Percentiles rank a stretch among this genome's conserved stretches.
Evolutionary conservation across 2,797 vertebrate species (phyloP).

Genomic region (Nannoperca obscura): DNA sequence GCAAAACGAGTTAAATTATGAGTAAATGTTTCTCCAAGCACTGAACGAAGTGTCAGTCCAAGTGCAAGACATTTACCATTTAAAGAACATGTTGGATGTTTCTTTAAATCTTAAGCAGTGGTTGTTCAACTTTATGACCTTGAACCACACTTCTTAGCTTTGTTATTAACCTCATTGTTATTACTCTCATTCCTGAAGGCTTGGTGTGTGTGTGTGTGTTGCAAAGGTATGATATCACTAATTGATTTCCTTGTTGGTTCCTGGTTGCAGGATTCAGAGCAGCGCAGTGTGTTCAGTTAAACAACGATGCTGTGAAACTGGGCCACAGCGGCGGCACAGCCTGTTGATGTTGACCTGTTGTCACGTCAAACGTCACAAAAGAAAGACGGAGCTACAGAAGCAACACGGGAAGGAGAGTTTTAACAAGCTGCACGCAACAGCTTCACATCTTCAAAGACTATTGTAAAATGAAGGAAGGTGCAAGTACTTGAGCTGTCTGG

Average conservation of each 20-base stretch:
- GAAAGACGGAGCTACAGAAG: not conserved
- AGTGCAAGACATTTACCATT: too few species aligned
- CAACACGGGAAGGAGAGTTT: not conserved
- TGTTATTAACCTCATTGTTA: constrained; percentile 65
- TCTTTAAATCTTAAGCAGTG: not conserved
- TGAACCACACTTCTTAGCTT: constrained; percentile 48
- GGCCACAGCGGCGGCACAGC: not conserved
- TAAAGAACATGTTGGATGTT: not conserved
- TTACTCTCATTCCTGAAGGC: constrained; percentile 46
- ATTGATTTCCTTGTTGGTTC: constrained; percentile 21
- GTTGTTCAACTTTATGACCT: constrained; percentile 49
- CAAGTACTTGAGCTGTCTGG: not conserved
- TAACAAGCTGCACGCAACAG: not conserved
- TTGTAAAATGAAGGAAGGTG: not conserved
- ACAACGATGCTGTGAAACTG: too few species aligned
- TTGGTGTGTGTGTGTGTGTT: not conserved
- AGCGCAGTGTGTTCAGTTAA: too few species aligned
- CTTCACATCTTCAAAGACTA: not conserved
- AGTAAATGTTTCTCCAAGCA: not conserved
- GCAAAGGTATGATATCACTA: not conserved
- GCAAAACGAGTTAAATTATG: not conserved
- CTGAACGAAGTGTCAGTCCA: not conserved
- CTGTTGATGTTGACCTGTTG: too few species aligned
- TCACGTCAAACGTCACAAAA: not conserved
- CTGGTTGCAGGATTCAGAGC: not conserved